These are phyloP conservation scores for Listronotus oregonensis DNA, from an alignment of 1,140 invertebrate genomes.

Conservation along the genomic window DNA sequence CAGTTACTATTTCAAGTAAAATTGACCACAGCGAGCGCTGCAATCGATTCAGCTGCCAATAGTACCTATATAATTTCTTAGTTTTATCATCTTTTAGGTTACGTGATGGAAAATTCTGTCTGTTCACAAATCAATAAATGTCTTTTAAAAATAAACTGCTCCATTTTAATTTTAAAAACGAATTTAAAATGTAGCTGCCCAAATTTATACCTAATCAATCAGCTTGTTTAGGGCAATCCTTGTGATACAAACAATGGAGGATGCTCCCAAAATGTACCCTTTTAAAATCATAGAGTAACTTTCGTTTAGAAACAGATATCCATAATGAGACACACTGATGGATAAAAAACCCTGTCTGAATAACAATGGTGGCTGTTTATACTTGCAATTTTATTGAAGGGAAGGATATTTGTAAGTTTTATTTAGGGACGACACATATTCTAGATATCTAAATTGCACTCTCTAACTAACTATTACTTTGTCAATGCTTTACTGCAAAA, in stretches of 20 bases:
- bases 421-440: too few species aligned
- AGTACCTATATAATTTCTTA: too few species aligned
- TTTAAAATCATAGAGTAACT: conserved; percentile 40
- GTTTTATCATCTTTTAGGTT: conserved; percentile 60
- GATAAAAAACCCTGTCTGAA: conserved; percentile 41
- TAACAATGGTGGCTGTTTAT: conserved; percentile 69
- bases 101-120: conserved; percentile 48
- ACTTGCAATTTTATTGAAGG: conserved; percentile 57
- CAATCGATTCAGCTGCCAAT: too few species aligned
- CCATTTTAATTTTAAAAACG: conserved; percentile 53
- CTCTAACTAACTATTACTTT: too few species aligned
- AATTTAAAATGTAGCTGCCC: conserved; percentile 44
- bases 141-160: conserved; percentile 60
- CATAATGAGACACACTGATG: conserved; percentile 42
- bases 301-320: conserved; percentile 52
- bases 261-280: conserved; percentile 56
- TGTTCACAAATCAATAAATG: conserved; percentile 46
- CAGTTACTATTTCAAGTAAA: too few species aligned
- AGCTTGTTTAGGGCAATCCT: conserved; percentile 53
- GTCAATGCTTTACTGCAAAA: too few species aligned
- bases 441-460: too few species aligned
- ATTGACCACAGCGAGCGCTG: too few species aligned
- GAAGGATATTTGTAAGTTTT: too few species aligned
- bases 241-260: conserved; percentile 58
- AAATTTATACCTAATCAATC: conserved; percentile 38